These are phyloP conservation scores for Pipa parva DNA, from an alignment of 2,113 vertebrate species.

Conservation along the genomic window DNA sequence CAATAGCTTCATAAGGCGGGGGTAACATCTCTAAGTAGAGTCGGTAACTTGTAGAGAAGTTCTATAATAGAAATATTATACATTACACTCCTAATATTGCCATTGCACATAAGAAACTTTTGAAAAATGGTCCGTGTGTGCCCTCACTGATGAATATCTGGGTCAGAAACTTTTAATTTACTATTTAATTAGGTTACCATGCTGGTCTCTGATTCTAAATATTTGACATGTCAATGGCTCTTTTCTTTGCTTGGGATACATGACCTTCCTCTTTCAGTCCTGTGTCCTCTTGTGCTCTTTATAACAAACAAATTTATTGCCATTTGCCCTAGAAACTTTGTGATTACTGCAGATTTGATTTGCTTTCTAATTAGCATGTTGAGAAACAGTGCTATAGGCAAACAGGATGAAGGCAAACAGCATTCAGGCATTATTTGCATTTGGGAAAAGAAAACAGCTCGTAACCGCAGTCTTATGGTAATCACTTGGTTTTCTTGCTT, in stretches of 20 bases:
- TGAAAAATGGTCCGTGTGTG: too few species aligned
- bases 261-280: neutral
- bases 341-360: constrained; percentile 24
- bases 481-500: constrained; percentile 1
- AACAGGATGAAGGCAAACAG: constrained; percentile 22
- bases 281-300: neutral
- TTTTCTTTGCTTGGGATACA: neutral
- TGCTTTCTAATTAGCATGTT: constrained; percentile 36
- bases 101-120: too few species aligned
- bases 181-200: too few species aligned
- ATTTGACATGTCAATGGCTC: too few species aligned
- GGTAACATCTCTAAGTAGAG: too few species aligned
- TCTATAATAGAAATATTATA: too few species aligned
- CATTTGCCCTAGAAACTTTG: constrained; percentile 19
- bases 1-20: too few species aligned
- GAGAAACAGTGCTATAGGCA: constrained; percentile 28
- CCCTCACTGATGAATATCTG: too few species aligned
- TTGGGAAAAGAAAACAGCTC: constrained; percentile 31
- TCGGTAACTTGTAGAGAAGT: too few species aligned
- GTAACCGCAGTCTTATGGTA: constrained; percentile 6
- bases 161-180: too few species aligned
- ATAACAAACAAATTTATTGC: constrained; percentile 8
- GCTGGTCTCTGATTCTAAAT: too few species aligned
- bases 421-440: constrained; percentile 35
- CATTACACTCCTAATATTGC: too few species aligned